A percentile compares a stretch with the other conserved stretches of the same genome.
Conservation (phyloP, 2,888 invertebrate species). For the Diloba caeruleocephala region DNA sequence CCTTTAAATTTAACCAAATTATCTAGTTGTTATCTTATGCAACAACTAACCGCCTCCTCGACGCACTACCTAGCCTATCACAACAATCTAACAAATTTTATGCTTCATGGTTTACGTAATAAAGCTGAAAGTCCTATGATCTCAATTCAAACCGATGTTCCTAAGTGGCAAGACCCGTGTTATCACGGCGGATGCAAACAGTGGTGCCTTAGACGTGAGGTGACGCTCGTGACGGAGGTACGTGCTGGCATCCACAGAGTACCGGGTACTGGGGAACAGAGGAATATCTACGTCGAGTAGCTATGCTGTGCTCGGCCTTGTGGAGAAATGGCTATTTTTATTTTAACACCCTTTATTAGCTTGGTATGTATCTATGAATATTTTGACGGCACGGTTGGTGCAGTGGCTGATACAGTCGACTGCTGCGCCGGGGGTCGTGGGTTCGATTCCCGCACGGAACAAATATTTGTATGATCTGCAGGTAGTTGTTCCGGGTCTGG, state of each 20-base stretch:
- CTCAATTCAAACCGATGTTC: conserved; percentile 1
- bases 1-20: conserved; percentile 8
- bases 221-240: conserved; percentile 32
- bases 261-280: conserved; percentile 4
- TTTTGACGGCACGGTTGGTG: no score
- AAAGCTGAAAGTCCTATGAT: neutral
- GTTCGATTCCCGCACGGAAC: no score
- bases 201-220: conserved; percentile 41
- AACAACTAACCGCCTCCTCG: conserved; percentile 3
- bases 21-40: conserved; percentile 17
- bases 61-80: conserved; percentile 23
- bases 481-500: no score
- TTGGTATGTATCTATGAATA: no score
- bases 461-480: no score
- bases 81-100: neutral
- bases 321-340: neutral
- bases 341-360: no score
- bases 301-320: neutral
- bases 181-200: conserved; percentile 34
- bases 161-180: conserved; percentile 20
- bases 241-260: conserved; percentile 27
- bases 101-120: accelerated
- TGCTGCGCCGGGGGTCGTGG: no score
- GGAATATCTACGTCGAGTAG: neutral
- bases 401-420: no score